phyloP scores from a whole-genome alignment of 2,888 invertebrate genomes.

The Quadriops clusia region DNA sequence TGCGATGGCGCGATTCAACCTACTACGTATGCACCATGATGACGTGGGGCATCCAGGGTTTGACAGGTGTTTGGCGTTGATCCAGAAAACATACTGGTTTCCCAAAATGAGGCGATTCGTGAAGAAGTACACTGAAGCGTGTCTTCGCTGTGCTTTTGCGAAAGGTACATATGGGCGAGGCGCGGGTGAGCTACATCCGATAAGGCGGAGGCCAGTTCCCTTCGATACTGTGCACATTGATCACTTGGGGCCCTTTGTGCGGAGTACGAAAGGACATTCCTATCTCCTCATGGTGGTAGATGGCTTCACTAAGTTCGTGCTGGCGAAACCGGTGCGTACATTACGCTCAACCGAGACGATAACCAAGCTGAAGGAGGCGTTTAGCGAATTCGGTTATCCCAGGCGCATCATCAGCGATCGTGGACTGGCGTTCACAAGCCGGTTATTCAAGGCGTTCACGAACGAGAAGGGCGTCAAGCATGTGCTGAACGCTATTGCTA shows the following conservation, averaged over 20 bases:
- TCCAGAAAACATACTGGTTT: constrained; percentile 23
- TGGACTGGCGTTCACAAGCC: constrained; percentile 16
- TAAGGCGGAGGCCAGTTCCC: constrained; percentile 13
- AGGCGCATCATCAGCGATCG: constrained; percentile 16
- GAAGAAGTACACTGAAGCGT: constrained; percentile 20
- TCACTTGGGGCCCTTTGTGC: constrained; percentile 17
- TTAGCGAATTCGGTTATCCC: constrained; percentile 14
- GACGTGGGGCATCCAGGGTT: constrained; percentile 22
- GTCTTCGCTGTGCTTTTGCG: constrained; percentile 18
- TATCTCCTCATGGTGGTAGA: constrained; percentile 18
- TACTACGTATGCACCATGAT: constrained; percentile 23
- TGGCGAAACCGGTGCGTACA: constrained; percentile 13
- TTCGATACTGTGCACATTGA: constrained; percentile 18
- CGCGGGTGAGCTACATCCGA: constrained; percentile 19
- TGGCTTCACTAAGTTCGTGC: constrained; percentile 15
- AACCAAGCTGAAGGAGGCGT: neutral
- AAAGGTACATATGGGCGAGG: constrained; percentile 15
- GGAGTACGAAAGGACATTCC: constrained; percentile 10
- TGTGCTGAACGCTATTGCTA: constrained; percentile 13
- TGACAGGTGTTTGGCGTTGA: constrained; percentile 16
- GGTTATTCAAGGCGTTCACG: constrained; percentile 13
- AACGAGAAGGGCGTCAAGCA: constrained; percentile 12
- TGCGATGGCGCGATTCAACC: constrained; percentile 18
- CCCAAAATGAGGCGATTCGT: constrained; percentile 21
- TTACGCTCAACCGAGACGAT: too few relatives aligned